These are phyloP conservation scores for Idaea dimidiata DNA, from an alignment of 2,888 invertebrate species.

Conservation along the genomic window DNA sequence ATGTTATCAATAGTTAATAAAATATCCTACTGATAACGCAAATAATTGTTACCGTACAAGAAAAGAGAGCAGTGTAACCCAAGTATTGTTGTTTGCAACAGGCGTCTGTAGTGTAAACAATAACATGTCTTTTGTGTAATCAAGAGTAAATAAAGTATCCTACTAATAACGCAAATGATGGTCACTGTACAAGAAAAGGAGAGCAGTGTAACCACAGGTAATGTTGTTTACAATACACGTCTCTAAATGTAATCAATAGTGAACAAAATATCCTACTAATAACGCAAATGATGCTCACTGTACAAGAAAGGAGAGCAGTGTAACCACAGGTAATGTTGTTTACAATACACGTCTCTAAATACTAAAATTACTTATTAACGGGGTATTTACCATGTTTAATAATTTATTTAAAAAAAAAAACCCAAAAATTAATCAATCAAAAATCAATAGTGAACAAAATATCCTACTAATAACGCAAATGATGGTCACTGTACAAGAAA, in stretches of 20 bases:
- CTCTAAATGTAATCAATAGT: conserved; percentile 4
- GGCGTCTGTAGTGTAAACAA: conserved; percentile 37
- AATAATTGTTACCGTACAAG: conserved; percentile 43
- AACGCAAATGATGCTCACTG: conserved; percentile 40
- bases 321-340: conserved; percentile 65
- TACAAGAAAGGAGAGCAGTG: conserved; percentile 39
- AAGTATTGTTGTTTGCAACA: conserved; percentile 63
- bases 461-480: not conserved
- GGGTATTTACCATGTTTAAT: too few relatives aligned
- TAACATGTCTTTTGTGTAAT: too few relatives aligned
- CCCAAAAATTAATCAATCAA: too few relatives aligned
- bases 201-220: conserved; percentile 55
- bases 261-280: not conserved
- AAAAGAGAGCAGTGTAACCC: conserved; percentile 41
- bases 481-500: conserved; percentile 45
- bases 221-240: conserved; percentile 47
- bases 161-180: conserved; percentile 23
- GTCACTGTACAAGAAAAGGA: conserved; percentile 46
- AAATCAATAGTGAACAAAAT: not conserved
- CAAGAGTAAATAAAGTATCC: not conserved
- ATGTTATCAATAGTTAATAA: conserved; percentile 15
- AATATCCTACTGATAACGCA: not conserved
- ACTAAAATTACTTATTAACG: too few relatives aligned
- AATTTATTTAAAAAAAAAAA: too few relatives aligned
- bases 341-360: conserved; percentile 23